Evolutionary conservation across 2,797 vertebrate genomes (phyloP).

Genomic region (Peromyscus melanophrys): DNA sequence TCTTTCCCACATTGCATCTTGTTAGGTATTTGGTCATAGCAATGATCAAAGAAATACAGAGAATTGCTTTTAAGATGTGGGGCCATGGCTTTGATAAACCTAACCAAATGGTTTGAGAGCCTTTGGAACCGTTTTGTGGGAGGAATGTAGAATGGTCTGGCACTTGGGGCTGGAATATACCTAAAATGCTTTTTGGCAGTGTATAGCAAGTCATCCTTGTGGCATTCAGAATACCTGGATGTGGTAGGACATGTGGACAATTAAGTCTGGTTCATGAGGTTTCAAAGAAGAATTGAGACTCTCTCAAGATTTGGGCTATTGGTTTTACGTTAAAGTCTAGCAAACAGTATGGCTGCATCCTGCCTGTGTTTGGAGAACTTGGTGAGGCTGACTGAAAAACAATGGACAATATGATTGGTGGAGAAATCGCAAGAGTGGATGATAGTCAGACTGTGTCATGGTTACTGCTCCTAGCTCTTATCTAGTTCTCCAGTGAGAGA

Average conservation of each 20-base stretch:
- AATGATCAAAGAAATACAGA: not conserved
- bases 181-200: not conserved
- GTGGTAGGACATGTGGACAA: not conserved
- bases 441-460: not conserved
- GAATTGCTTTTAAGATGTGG: not conserved
- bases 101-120: not conserved
- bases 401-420: not conserved
- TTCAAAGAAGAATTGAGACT: not conserved
- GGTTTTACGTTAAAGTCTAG: not conserved
- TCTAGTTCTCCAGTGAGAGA: not conserved
- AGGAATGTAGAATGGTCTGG: not conserved
- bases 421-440: not conserved
- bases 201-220: not conserved
- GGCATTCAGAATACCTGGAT: not conserved
- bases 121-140: not conserved
- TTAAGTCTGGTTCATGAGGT: not conserved
- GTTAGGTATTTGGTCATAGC: not conserved
- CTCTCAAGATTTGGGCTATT: not conserved
- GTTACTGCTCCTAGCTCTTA: not conserved
- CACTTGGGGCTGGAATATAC: not conserved
- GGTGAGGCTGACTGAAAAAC: not conserved
- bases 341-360: not conserved
- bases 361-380: not conserved
- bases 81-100: not conserved
- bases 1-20: not conserved